Conservation (phyloP, 2,888 invertebrate species). For the Dolichopus griseipennis region DNA sequence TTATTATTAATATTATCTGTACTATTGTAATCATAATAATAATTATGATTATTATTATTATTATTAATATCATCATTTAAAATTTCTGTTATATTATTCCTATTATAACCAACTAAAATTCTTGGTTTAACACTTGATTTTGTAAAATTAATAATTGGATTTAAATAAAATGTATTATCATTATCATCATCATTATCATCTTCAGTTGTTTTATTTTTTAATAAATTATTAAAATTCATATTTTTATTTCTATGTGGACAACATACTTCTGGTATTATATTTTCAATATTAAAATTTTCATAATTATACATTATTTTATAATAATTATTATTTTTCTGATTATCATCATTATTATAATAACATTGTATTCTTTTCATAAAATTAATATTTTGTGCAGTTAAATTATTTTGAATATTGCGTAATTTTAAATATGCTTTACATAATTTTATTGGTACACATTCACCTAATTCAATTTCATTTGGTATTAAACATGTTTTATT, state of each 20-base stretch:
- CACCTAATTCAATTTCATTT: constrained; percentile 36
- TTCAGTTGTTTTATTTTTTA: too few relatives aligned
- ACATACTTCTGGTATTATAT: constrained; percentile 29
- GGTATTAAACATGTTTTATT: constrained; percentile 35
- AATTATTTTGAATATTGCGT: constrained; percentile 30
- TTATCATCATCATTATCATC: constrained; percentile 31
- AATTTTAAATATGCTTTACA: constrained; percentile 37
- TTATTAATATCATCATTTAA: not conserved
- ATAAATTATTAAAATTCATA: not conserved
- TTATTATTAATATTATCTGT: too few relatives aligned
- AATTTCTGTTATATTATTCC: not conserved
- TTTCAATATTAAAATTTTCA: constrained; percentile 19
- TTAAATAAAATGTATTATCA: constrained; percentile 32
- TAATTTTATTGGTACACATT: constrained; percentile 31
- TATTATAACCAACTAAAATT: constrained; percentile 7
- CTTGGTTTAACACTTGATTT: not conserved
- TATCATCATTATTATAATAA: constrained; percentile 12
- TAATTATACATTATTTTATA: constrained; percentile 11
- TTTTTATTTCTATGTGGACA: constrained; percentile 28
- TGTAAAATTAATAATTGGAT: not conserved
- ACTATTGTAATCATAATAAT: too few relatives aligned
- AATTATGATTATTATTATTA: too few relatives aligned
- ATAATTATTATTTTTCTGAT: constrained; percentile 22
- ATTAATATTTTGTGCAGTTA: constrained; percentile 35
- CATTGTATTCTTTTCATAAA: constrained; percentile 40